Conservation (phyloP, 2,797 vertebrate genomes). For the Eleutherodactylus coqui region DNA sequence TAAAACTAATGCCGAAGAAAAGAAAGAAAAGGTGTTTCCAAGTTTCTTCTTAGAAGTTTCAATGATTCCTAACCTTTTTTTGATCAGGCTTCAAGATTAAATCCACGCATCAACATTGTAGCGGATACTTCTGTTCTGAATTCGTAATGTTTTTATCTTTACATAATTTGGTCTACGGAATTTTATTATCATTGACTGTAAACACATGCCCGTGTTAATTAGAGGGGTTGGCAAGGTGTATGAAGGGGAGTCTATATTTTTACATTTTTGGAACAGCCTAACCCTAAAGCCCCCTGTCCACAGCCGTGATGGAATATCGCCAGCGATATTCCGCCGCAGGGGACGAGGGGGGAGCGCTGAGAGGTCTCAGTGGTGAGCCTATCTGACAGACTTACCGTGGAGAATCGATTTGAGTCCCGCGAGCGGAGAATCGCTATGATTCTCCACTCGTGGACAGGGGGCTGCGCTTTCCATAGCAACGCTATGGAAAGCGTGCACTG, state of each 20-base stretch:
- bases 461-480: too few relatives aligned
- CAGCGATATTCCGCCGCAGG: too few relatives aligned
- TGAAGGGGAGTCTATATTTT: neutral
- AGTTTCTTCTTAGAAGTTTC: conserved; percentile 29
- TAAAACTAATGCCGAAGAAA: conserved; percentile 8
- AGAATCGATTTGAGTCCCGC: too few relatives aligned
- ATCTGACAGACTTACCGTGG: too few relatives aligned
- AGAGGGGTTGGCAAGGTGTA: neutral
- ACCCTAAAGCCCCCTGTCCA: too few relatives aligned
- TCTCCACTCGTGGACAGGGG: too few relatives aligned
- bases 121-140: neutral
- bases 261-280: too few relatives aligned
- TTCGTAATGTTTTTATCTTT: neutral
- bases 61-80: conserved; percentile 2
- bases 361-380: too few relatives aligned
- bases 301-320: too few relatives aligned
- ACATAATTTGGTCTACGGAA: neutral
- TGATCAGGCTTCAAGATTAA: neutral
- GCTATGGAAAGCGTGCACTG: too few relatives aligned
- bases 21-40: conserved; percentile 29
- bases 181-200: neutral
- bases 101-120: neutral
- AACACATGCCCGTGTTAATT: neutral
- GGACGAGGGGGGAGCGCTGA: too few relatives aligned
- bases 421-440: too few relatives aligned